Evolutionary conservation across 2,888 invertebrate species (phyloP).

Genomic region (Penaeus monodon): DNA sequence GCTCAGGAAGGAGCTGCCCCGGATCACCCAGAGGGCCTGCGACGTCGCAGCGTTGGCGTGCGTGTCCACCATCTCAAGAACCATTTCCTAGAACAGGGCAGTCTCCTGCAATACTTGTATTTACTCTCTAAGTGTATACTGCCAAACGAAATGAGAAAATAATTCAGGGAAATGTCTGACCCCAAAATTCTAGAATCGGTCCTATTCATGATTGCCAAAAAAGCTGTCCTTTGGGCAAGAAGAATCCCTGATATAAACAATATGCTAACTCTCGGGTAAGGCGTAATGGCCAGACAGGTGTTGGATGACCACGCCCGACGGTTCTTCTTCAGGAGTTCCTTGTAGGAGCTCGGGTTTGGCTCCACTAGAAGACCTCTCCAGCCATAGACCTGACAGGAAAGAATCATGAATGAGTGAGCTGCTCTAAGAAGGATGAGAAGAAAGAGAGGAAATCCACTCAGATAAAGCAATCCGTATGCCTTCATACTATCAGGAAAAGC

Average conservation of each 20-base stretch:
- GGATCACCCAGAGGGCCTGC: conserved; percentile 45
- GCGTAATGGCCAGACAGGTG: conserved; percentile 70
- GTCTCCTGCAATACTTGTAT: background rate
- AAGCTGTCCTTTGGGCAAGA: no score
- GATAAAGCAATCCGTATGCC: no score
- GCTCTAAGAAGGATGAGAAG: no score
- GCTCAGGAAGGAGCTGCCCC: conserved; percentile 47
- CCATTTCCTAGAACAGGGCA: conserved; percentile 37
- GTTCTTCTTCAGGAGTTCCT: conserved; percentile 70
- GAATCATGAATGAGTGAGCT: no score
- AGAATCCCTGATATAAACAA: background rate
- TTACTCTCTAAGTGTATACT: background rate
- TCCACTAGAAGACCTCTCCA: conserved; percentile 74
- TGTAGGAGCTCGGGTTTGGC: conserved; percentile 73
- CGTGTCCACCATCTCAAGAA: conserved; percentile 45
- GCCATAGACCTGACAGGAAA: conserved; percentile 65
- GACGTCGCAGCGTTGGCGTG: conserved; percentile 32
- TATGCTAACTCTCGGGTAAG: conserved; percentile 40
- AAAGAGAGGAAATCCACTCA: no score
- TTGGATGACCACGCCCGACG: conserved; percentile 72
- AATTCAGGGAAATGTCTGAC: no score
- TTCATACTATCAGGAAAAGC: no score
- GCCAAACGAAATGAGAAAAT: background rate
- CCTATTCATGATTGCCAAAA: no score
- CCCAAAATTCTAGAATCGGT: no score